Conservation (phyloP, 2,888 invertebrate species). For the Helobdella robusta region DNA sequence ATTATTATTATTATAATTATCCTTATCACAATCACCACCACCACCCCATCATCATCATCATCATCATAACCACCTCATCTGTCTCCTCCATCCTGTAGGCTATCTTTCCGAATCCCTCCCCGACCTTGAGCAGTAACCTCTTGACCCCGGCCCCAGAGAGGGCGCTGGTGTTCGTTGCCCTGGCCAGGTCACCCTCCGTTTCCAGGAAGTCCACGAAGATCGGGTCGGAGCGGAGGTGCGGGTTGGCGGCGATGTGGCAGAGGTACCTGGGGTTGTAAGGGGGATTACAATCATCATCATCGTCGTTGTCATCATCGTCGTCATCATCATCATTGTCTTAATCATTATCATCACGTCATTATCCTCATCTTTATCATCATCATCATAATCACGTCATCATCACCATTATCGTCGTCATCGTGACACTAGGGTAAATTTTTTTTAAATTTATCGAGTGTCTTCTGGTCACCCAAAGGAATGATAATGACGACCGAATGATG, state of each 20-base stretch:
- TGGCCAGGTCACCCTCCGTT: conserved; percentile 76
- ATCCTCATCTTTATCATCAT: no score
- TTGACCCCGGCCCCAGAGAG: conserved; percentile 89
- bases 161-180: conserved; percentile 86
- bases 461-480: no score
- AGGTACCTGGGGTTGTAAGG: conserved; percentile 45
- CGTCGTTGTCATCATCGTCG: no score
- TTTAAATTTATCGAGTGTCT: no score
- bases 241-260: conserved; percentile 45
- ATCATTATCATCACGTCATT: no score
- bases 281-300: no score
- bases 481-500: no score
- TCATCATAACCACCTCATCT: conserved; percentile 63
- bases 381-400: no score
- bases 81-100: conserved; percentile 98
- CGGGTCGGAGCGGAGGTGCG: conserved; percentile 61
- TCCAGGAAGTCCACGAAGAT: conserved; percentile 94
- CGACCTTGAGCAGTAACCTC: conserved; percentile 86
- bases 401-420: no score
- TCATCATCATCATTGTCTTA: no score
- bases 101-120: conserved; percentile 94
- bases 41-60: not conserved
- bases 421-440: not conserved
- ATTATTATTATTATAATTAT: not conserved
- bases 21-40: not conserved